Base-by-base conservation (phyloP, 2,888 invertebrate genomes). In the Perdita meconis region DNA sequence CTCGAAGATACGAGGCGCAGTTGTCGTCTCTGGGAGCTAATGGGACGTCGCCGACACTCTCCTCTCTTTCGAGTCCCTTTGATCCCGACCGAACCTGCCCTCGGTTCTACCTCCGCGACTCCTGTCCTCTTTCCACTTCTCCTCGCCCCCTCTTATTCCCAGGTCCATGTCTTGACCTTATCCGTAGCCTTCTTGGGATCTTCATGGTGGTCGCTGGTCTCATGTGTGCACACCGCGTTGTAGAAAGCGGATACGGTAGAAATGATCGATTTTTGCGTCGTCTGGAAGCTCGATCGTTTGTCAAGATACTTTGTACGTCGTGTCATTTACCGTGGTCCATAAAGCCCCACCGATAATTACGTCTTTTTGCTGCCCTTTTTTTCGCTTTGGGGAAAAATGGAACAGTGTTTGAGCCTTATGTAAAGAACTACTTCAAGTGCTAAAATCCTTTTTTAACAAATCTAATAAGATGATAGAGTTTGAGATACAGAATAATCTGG, bases 21-120 rank as follows among this genome's bases (percentile, higher is more conserved):
- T 87, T 85, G 86, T 87, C 86, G 85, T 89, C 89, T 87, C 78
- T 89, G 89, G 89, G 81, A 89, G 90, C 90, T 90, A 90, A 89
- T 90, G 90, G 90, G 89, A 89, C 87, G 86, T 88, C 85, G 83
- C 80, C 83, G 81, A 84, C 84, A 85, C 83, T 78, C 85, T 83
- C 77, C 73, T 77, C 83, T 80, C 78, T 61, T 65, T 71, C 78
- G 83, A 80, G 71, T 85, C 85, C 61, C 90, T 91, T 91, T 91
- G 91, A 91, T 89, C 89, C 87, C 84, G 83, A 67, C 90, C 91
- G 90, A 88, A 88, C 89, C 89, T 88, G 89, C 88, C 86, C 86
- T 87, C 86, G 86, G 86, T 84, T 84, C 86, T 81, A 81, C 87
- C 86, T 83, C 86, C 78, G 82, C 81, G 80, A 87, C 87, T 87